These are phyloP conservation scores for Drosophila quadrilineata DNA, from an alignment of 1,140 invertebrate species.

Conservation along the genomic window DNA sequence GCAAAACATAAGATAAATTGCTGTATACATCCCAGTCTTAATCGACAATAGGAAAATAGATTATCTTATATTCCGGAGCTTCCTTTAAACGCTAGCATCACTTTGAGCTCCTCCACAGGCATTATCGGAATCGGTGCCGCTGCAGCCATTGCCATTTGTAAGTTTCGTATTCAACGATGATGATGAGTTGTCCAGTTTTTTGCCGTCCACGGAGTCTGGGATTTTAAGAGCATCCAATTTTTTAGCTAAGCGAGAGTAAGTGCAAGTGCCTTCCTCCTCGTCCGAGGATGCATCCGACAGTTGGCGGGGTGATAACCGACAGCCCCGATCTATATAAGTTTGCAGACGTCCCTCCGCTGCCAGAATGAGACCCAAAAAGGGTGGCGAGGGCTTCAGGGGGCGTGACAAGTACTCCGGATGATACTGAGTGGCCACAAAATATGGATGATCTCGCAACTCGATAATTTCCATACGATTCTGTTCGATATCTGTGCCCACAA, in stretches of 20 bases:
- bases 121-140: neutral
- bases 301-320: conserved; percentile 86
- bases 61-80: neutral
- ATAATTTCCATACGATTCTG: conserved; percentile 93
- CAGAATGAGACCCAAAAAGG: conserved; percentile 96
- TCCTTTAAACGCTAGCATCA: conserved; percentile 1
- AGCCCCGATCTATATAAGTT: conserved; percentile 87
- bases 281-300: conserved; percentile 87
- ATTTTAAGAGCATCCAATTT: conserved; percentile 29
- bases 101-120: conserved; percentile 41
- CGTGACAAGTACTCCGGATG: conserved; percentile 98
- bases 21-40: no score
- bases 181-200: neutral
- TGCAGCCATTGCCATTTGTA: conserved; percentile 18
- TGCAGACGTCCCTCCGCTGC: conserved; percentile 90
- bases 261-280: conserved; percentile 74
- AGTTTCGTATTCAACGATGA: neutral
- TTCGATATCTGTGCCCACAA: conserved; percentile 92
- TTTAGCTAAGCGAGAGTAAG: conserved; percentile 15
- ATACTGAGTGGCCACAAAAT: conserved; percentile 97
- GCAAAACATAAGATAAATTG: neutral
- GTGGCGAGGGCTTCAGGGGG: conserved; percentile 95
- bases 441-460: conserved; percentile 90
- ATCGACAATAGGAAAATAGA: neutral
- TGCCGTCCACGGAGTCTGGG: neutral